phyloP scores from a whole-genome alignment of 64 coral and sea anemone species.

The Trachythela sp. region DNA sequence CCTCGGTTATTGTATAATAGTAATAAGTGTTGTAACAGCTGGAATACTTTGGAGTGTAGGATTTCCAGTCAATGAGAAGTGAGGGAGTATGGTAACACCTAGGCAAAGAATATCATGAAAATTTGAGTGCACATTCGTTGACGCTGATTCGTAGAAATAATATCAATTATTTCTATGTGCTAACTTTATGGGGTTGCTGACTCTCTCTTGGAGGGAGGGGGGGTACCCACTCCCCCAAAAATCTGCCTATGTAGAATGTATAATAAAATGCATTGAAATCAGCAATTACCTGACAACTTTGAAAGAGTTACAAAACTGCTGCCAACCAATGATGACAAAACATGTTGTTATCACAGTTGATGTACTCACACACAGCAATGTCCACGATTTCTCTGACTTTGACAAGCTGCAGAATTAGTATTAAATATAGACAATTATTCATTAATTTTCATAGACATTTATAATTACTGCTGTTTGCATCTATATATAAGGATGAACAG shows the following conservation, averaged over 20 bases:
- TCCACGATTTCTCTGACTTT: not conserved
- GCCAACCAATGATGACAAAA: not conserved
- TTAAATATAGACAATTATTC: not conserved
- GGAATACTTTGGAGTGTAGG: constrained; percentile 14
- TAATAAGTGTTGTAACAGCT: not conserved
- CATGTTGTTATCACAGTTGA: not conserved
- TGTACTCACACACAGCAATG: not conserved
- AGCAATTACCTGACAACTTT: constrained; percentile 25
- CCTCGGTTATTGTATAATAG: not conserved
- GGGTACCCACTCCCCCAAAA: too few relatives aligned
- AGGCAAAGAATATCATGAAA: not conserved
- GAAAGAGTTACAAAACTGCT: not conserved
- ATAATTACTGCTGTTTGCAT: too few relatives aligned
- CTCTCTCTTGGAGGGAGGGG: too few relatives aligned
- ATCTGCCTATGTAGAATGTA: too few relatives aligned
- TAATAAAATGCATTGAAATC: too few relatives aligned
- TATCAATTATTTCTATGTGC: too few relatives aligned
- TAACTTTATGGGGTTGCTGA: too few relatives aligned
- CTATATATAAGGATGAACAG: too few relatives aligned
- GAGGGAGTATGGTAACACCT: not conserved
- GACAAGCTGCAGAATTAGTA: not conserved
- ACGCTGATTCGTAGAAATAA: not conserved
- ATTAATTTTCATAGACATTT: too few relatives aligned
- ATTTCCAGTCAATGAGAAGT: constrained; percentile 18
- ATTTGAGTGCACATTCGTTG: not conserved